Evolutionary conservation across 2,113 vertebrate species (phyloP).

Genomic region (Albula glossodonta): DNA sequence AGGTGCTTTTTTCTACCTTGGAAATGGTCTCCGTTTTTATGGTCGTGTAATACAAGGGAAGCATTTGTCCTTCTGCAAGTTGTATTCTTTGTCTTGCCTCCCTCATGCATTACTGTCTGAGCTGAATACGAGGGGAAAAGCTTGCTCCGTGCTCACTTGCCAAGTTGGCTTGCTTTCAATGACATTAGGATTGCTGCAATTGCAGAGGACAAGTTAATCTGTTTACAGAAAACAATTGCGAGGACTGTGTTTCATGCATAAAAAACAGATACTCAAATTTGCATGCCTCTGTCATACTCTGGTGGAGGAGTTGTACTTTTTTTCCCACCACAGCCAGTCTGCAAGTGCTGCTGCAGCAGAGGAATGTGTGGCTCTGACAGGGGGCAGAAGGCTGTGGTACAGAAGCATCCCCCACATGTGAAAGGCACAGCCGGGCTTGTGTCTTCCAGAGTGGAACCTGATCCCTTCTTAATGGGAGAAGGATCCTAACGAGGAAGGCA

Average conservation of each 20-base stretch:
- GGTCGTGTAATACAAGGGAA: conserved; percentile 38
- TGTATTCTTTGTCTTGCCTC: conserved; percentile 48
- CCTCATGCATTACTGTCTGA: conserved; percentile 50
- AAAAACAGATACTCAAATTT: conserved; percentile 29
- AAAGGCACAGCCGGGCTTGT: neutral
- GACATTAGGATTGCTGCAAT: conserved; percentile 65
- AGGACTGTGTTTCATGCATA: conserved; percentile 40
- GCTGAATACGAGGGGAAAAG: conserved; percentile 43
- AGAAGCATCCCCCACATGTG: no score
- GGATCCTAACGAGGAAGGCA: no score
- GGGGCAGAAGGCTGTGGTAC: no score
- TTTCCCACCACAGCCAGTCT: neutral
- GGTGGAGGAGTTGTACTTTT: neutral
- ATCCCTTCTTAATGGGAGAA: neutral
- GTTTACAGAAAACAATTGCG: conserved; percentile 65
- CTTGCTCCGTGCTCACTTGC: conserved; percentile 50
- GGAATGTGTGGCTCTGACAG: no score
- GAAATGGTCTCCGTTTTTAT: conserved; percentile 22
- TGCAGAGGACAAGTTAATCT: conserved; percentile 70
- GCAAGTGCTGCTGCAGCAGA: neutral
- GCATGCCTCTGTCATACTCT: conserved; percentile 7
- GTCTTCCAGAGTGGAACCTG: neutral
- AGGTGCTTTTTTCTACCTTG: neutral
- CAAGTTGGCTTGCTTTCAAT: conserved; percentile 69
- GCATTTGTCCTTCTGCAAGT: conserved; percentile 44